Percentiles rank a stretch among this genome's conserved stretches.
Conservation (phyloP, 2,888 invertebrate species). For the Limnephilus marmoratus region DNA sequence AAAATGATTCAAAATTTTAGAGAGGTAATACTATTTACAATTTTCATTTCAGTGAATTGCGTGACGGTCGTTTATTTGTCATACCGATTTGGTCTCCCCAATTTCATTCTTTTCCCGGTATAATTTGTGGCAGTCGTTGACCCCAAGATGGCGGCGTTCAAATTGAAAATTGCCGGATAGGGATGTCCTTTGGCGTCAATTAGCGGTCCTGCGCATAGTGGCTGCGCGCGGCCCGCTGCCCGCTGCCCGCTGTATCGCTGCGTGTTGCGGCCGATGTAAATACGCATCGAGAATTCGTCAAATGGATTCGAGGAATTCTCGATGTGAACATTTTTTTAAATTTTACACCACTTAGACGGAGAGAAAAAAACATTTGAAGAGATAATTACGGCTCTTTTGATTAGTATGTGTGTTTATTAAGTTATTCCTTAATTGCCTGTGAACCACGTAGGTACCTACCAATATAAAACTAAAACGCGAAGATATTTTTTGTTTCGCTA, state of each 20-base stretch:
- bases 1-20: not conserved
- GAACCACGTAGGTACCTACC: not conserved
- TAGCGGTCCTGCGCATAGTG: constrained; percentile 17
- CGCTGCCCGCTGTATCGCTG: not conserved
- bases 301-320: constrained; percentile 11
- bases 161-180: constrained; percentile 48
- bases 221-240: not conserved
- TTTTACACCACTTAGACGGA: not conserved
- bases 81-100: not conserved
- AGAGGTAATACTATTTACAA: not conserved
- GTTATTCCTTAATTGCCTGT: not conserved
- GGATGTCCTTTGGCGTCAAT: constrained; percentile 39
- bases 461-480: not conserved
- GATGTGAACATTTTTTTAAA: not conserved
- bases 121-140: constrained; percentile 33
- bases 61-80: not conserved
- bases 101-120: constrained; percentile 12
- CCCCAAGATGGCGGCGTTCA: constrained; percentile 26
- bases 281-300: constrained; percentile 9
- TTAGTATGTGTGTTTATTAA: not conserved
- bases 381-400: not conserved
- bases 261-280: constrained; percentile 4
- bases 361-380: not conserved
- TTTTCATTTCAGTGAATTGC: not conserved
- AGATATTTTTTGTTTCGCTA: not conserved